Evolutionary conservation across 2,797 vertebrate species (phyloP), one percentile per base, ranked within the genome.

Genomic region (Cryptoblepharus egeriae): DNA sequence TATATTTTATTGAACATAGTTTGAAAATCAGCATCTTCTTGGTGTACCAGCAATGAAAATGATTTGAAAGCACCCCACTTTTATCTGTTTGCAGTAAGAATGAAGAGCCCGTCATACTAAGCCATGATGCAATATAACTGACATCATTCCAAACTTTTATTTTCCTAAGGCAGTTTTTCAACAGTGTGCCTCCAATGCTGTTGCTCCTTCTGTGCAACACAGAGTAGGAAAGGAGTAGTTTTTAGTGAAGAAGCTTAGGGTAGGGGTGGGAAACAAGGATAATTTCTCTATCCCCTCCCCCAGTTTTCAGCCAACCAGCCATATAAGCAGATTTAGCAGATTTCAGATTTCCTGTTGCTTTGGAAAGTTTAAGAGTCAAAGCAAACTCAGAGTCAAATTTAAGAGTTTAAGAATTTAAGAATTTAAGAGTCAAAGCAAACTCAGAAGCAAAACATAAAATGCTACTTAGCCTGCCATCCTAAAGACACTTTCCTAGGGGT

Each of bases 1-100:
- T 52, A 1, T 4, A 0, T 35, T 69, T 77, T 63, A 22, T 26
- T 72, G 68, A 55, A 13, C 30, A 5, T 79, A 0, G 0, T n/a
- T 75, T 20, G 61, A 68, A 68, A 52, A 52, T 52, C 70, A 75
- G 60, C 28, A 0, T 0, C n/a, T 8, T 79, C 26, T 55, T 0
- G 0, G 0, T n/a, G 73, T 67, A 45, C 67, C 49, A 67, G 2
- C 6, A 35, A 1, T 79, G 57, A 57, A 85, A 61, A 32, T 1
- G 1, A 61, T 4, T 63, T 69, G n/a, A 61, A 75, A 5, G 22
- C 20, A 70, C 18, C 2, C 22, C 26, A 42, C n/a, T 76, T 61
- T 28, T 60, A 67, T n/a, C 82, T 45, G 1, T 64, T 58, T 80
- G 24, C 72, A 42, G n/a, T 63, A 16, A 67, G 52, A 71, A 4